phyloP scores from a whole-genome alignment of 1,140 invertebrate genomes.

The Orius insidiosus region DNA sequence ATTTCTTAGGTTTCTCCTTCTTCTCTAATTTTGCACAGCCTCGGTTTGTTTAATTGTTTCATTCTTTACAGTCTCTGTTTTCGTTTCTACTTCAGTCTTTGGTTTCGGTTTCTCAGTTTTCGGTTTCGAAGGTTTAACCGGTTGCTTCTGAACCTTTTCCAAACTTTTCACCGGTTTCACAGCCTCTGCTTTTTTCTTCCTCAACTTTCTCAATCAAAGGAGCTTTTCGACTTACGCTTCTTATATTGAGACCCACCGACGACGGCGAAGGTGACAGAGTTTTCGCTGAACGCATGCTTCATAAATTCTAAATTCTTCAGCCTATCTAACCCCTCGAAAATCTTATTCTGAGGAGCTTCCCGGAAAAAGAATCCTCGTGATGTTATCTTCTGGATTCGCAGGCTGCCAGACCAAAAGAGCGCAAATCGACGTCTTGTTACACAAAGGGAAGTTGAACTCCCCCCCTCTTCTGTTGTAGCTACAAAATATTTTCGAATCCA shows the following conservation, averaged over 20 bases:
- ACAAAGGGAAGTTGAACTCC: constrained; percentile 61
- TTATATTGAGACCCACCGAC: constrained; percentile 28
- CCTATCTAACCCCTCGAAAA: constrained; percentile 85
- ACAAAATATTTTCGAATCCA: constrained; percentile 56
- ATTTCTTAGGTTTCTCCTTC: constrained; percentile 36
- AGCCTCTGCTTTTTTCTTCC: constrained; percentile 18
- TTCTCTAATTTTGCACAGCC: constrained; percentile 15
- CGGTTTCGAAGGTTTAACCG: constrained; percentile 23
- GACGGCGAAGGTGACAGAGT: constrained; percentile 47
- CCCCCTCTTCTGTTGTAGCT: constrained; percentile 36
- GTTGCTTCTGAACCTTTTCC: constrained; percentile 15
- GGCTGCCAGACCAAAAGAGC: constrained; percentile 88
- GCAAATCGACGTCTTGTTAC: constrained; percentile 84
- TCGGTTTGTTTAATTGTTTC: constrained; percentile 20
- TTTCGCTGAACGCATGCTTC: constrained; percentile 74
- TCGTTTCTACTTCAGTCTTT: constrained; percentile 20
- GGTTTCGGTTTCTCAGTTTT: constrained; percentile 17
- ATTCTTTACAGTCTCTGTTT: constrained; percentile 15
- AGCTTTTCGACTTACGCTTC: constrained; percentile 23
- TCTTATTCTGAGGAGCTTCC: constrained; percentile 86
- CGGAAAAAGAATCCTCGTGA: constrained; percentile 87
- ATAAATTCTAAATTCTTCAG: constrained; percentile 74
- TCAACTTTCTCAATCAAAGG: constrained; percentile 26
- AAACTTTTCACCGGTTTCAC: constrained; percentile 13
- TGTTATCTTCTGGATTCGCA: constrained; percentile 78